phyloP scores from a whole-genome alignment of 2,888 invertebrate species.

The Thereva unica region DNA sequence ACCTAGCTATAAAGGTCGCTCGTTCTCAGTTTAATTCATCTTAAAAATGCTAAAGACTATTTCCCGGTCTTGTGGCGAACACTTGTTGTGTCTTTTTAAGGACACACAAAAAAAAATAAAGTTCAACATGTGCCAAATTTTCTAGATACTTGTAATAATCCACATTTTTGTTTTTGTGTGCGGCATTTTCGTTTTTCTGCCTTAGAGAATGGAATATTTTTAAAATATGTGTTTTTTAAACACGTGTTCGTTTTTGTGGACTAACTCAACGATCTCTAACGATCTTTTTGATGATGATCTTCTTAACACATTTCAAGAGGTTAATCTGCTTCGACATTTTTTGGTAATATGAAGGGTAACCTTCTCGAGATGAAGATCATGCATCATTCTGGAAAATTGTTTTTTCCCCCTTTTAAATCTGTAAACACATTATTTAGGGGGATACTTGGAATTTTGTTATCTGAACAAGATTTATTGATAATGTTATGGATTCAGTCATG shows the following conservation, averaged over 20 bases:
- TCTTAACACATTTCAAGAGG: slow-evolving; percentile 31
- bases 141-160: slow-evolving; percentile 17
- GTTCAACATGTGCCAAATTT: slow-evolving; percentile 31
- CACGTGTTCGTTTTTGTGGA: not conserved
- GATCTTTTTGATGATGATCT: slow-evolving; percentile 28
- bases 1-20: slow-evolving; percentile 14
- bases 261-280: slow-evolving; percentile 11
- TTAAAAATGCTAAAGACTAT: not conserved
- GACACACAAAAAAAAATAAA: slow-evolving; percentile 9
- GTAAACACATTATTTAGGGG: too few species aligned
- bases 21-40: too few species aligned
- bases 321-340: slow-evolving; percentile 24
- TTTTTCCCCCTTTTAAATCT: too few species aligned
- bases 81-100: slow-evolving; percentile 23
- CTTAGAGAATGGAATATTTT: slow-evolving; percentile 12
- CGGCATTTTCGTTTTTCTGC: not conserved
- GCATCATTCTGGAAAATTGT: slow-evolving; percentile 13
- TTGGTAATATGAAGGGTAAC: slow-evolving; percentile 23
- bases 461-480: too few species aligned
- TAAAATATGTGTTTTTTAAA: slow-evolving; percentile 18
- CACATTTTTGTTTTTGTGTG: slow-evolving; percentile 11
- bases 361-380: slow-evolving; percentile 8
- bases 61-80: slow-evolving; percentile 8
- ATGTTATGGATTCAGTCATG: too few species aligned
- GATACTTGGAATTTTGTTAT: too few species aligned